Conservation (phyloP, 1,140 invertebrate genomes). For the Phocides pigmalion region DNA sequence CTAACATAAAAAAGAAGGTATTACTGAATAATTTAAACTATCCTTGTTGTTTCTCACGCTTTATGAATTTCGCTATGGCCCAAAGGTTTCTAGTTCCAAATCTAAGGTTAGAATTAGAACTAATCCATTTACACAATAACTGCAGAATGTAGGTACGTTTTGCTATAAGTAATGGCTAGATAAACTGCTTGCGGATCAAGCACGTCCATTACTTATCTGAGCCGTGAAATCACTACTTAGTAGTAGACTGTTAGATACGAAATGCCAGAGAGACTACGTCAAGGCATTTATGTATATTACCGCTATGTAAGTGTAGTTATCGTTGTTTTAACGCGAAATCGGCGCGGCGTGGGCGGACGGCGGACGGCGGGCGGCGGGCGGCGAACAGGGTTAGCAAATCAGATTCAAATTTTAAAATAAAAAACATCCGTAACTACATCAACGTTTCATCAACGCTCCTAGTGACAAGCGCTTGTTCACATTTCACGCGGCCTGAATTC, state of each 20-base stretch:
- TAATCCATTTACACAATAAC: neutral
- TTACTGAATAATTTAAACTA: too few species aligned
- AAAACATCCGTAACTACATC: too few species aligned
- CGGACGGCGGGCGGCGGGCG: slow-evolving; percentile 35
- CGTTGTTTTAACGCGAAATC: slow-evolving; percentile 53
- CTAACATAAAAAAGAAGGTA: too few species aligned
- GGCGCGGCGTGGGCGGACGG: slow-evolving; percentile 41
- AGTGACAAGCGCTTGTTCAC: too few species aligned
- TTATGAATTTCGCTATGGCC: too few species aligned
- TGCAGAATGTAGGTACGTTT: slow-evolving; percentile 4
- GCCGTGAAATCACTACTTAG: slow-evolving; percentile 31
- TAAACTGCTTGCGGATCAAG: slow-evolving; percentile 17
- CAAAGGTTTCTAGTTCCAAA: neutral
- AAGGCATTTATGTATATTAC: slow-evolving; percentile 31
- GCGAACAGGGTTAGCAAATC: slow-evolving; percentile 11
- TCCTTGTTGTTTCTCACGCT: too few species aligned
- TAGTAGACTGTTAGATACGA: slow-evolving; percentile 14
- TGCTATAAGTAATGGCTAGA: slow-evolving; percentile 10
- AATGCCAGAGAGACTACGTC: slow-evolving; percentile 36
- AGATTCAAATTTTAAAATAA: neutral
- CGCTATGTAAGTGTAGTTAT: slow-evolving; percentile 38
- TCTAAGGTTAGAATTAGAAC: neutral
- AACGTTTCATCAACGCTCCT: too few species aligned
- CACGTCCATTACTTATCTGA: slow-evolving; percentile 21
- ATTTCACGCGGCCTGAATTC: too few species aligned